phyloP scores from a whole-genome alignment of 2,797 vertebrate species.

The Sebastes kiyomatsui region DNA sequence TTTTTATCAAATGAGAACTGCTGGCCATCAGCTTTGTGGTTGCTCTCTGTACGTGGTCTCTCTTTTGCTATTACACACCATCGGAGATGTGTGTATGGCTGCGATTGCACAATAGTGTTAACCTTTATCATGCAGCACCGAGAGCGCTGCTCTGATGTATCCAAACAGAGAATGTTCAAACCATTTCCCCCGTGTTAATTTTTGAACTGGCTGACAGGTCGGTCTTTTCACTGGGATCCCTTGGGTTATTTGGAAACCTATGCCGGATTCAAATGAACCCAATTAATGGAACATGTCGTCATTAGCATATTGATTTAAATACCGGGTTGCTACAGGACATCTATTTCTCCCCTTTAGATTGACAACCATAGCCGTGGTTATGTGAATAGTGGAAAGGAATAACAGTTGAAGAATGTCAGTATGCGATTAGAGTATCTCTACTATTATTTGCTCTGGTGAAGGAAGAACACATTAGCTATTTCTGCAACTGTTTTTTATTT shows the following conservation, averaged over 20 bases:
- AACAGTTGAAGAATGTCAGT: background rate
- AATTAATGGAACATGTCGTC: slow-evolving; percentile 74
- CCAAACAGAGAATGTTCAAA: slow-evolving; percentile 24
- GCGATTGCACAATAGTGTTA: slow-evolving; percentile 62
- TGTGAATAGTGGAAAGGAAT: slow-evolving; percentile 1
- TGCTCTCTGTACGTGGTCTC: slow-evolving; percentile 9
- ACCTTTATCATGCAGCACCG: slow-evolving; percentile 52
- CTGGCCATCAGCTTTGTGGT: slow-evolving; percentile 38
- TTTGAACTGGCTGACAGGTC: slow-evolving; percentile 64
- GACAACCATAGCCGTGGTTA: slow-evolving; percentile 59
- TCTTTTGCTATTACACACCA: slow-evolving; percentile 30
- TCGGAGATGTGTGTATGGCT: slow-evolving; percentile 11
- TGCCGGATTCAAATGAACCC: slow-evolving; percentile 70
- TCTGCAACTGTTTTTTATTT: too few relatives aligned
- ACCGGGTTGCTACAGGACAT: slow-evolving; percentile 60
- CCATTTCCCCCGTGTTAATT: background rate
- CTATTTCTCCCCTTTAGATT: slow-evolving; percentile 30
- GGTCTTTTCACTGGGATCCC: slow-evolving; percentile 66
- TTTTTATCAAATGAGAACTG: slow-evolving; percentile 53
- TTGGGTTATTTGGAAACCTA: slow-evolving; percentile 79
- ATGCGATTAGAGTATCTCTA: background rate
- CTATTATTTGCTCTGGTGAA: background rate
- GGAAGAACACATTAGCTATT: background rate
- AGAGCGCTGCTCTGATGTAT: slow-evolving; percentile 1
- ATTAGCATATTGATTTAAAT: slow-evolving; percentile 84